phyloP scores from a whole-genome alignment of 2,888 invertebrate species.

The Junonia oenone region DNA sequence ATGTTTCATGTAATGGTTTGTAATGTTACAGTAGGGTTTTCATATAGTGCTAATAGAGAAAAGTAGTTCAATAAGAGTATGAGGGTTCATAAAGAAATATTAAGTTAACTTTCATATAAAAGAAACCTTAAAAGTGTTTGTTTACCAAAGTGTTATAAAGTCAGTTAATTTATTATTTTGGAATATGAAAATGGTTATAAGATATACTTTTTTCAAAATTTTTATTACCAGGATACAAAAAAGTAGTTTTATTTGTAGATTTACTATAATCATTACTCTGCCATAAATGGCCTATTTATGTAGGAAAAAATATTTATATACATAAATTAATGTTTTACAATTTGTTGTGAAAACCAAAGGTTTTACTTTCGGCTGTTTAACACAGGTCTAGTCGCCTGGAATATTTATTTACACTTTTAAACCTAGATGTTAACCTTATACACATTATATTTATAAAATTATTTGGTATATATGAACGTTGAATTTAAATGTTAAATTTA shows the following conservation, averaged over 20 bases:
- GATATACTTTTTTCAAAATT: neutral
- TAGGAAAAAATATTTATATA: slow-evolving; percentile 31
- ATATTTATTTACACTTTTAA: slow-evolving; percentile 51
- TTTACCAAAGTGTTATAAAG: neutral
- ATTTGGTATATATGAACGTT: slow-evolving; percentile 8
- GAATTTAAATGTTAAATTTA: slow-evolving; percentile 8
- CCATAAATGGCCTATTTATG: slow-evolving; percentile 62
- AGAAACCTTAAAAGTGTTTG: neutral
- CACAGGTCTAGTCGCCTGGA: slow-evolving; percentile 63
- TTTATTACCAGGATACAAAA: neutral
- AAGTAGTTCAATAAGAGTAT: neutral
- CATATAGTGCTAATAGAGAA: neutral
- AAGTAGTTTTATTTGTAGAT: neutral
- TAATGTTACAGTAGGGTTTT: neutral
- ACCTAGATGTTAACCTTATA: slow-evolving; percentile 8
- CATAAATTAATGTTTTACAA: slow-evolving; percentile 38
- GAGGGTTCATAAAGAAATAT: neutral
- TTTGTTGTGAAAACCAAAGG: slow-evolving; percentile 71
- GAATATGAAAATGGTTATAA: neutral
- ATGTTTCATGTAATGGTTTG: neutral
- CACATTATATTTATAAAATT: slow-evolving; percentile 27
- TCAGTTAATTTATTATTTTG: neutral
- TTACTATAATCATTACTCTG: slow-evolving; percentile 43
- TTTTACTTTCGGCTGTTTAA: slow-evolving; percentile 59
- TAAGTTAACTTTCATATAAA: no score